phyloP scores from a whole-genome alignment of 23 tunicate genomes.

The Halocynthia aurantium region DNA sequence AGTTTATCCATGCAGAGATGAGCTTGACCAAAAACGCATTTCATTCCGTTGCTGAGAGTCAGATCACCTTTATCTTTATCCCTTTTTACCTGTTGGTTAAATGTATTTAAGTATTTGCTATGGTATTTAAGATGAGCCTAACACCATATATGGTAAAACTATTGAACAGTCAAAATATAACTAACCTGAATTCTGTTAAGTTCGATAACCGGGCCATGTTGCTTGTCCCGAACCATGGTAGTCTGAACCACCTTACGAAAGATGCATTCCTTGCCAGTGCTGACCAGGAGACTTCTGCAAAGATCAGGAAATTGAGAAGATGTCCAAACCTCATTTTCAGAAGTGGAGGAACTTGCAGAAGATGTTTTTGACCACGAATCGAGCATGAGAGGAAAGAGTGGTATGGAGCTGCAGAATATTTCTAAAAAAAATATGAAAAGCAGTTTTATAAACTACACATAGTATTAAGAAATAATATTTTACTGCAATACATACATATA shows the following conservation, averaged over 20 bases:
- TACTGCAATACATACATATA: too few relatives aligned
- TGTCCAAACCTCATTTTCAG: not conserved
- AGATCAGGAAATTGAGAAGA: constrained; percentile 20
- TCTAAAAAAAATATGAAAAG: constrained; percentile 16
- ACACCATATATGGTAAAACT: not conserved
- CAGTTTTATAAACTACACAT: not conserved
- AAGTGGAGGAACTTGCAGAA: not conserved
- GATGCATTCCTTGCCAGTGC: constrained; percentile 53
- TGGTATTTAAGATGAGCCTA: not conserved
- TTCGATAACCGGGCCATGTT: constrained; percentile 77
- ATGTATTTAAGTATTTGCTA: not conserved
- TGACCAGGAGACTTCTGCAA: constrained; percentile 44
- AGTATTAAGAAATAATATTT: not conserved
- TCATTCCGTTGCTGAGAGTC: constrained; percentile 13
- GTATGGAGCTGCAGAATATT: constrained; percentile 34
- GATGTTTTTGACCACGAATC: constrained; percentile 8
- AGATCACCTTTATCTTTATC: constrained; percentile 29
- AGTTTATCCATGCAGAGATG: constrained; percentile 35
- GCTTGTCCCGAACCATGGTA: constrained; percentile 64
- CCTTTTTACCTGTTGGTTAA: constrained; percentile 25
- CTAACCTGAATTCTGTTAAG: constrained; percentile 70
- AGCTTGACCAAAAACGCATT: constrained; percentile 70
- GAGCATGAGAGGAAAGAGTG: constrained; percentile 41
- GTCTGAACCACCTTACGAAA: constrained; percentile 62
- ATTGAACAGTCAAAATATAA: not conserved